Base-by-base conservation (phyloP, 2,888 invertebrate genomes). In the Zygogramma bicolorata region DNA sequence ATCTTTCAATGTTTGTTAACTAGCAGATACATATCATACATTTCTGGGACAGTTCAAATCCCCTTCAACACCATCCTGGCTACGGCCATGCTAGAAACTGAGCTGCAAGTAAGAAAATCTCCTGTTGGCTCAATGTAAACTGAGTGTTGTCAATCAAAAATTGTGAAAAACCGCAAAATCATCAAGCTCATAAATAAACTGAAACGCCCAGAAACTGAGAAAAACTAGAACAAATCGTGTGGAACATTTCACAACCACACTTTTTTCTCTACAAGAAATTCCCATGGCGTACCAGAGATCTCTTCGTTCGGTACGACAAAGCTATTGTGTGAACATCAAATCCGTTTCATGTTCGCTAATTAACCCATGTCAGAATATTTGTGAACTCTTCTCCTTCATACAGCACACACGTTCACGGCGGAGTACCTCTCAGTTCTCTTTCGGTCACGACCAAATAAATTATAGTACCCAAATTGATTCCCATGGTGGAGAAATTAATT, bases 381-480 rank as follows among this genome's bases (percentile, higher is more conserved):
- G 72, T 78, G 76, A 72, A 74, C 76, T 71, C 73, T 70, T 60
- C 62, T 66, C 15, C 57, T 63, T 29, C 57, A 31, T 61, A 74
- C 74, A 69, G 68, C 62, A 75, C 62, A 66, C 65, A 75, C 72
- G 72, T 77, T 73, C 75, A 70, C 74, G 60, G 67, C 75, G 20
- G 46, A 46, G 46, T 8, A 46, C 20, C 10, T 46, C 46, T 46
- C 8, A 81, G 79, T 80, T 25, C 59, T 65, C 49, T 66, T 58
- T 53, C 25, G 46, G 69, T 73, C 73, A 81, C 79, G 81, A 79
- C 74, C 79, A 81, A 81, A 81, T 81, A 80, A 81, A 82, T 79
- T 79, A 76, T 75, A 61, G 79, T 78, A 69, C 75, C 71, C 75
- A 79, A 81, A 81, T 83, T 82, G 82, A 82, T 82, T 82, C 82